These are phyloP conservation scores for Engraulis encrasicolus DNA, from an alignment of 2,113 vertebrate genomes.

Conservation along the genomic window DNA sequence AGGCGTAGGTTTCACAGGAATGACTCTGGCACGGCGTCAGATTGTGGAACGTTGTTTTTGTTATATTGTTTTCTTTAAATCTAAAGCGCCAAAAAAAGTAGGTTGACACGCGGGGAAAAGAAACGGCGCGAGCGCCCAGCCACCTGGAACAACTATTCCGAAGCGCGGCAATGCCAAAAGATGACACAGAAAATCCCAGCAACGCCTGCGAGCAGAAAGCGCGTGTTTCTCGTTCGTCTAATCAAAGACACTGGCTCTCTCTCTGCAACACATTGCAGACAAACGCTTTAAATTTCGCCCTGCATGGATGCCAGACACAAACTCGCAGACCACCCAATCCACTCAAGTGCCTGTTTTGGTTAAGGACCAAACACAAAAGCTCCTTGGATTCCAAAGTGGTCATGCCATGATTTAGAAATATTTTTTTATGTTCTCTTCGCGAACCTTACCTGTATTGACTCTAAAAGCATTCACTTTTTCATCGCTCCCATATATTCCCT, in stretches of 20 bases:
- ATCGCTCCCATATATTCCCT: slow-evolving; percentile 48
- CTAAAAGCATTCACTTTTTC: slow-evolving; percentile 71
- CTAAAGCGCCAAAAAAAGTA: background rate
- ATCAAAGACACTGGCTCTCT: slow-evolving; percentile 70
- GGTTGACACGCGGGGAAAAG: background rate
- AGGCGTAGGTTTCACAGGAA: background rate
- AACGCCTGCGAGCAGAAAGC: slow-evolving; percentile 53
- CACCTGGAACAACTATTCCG: slow-evolving; percentile 29
- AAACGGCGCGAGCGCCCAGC: background rate
- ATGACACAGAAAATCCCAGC: slow-evolving; percentile 63
- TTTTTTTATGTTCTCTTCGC: slow-evolving; percentile 54
- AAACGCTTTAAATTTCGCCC: slow-evolving; percentile 65
- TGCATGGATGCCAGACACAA: slow-evolving; percentile 70
- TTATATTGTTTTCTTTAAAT: background rate
- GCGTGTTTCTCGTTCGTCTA: slow-evolving; percentile 69
- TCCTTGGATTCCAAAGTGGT: slow-evolving; percentile 66
- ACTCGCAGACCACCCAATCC: slow-evolving; percentile 75
- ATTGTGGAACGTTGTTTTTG: background rate
- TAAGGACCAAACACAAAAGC: slow-evolving; percentile 59
- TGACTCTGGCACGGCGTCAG: background rate
- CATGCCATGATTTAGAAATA: slow-evolving; percentile 67
- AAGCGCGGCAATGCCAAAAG: slow-evolving; percentile 56
- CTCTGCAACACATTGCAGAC: slow-evolving; percentile 56
- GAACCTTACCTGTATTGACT: slow-evolving; percentile 75
- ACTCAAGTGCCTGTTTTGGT: slow-evolving; percentile 67